A percentile compares a stretch with the other conserved stretches of the same genome.
These are phyloP conservation scores for Podocnemis expansa DNA, from an alignment of 2,113 vertebrate species.

Conservation along the genomic window DNA sequence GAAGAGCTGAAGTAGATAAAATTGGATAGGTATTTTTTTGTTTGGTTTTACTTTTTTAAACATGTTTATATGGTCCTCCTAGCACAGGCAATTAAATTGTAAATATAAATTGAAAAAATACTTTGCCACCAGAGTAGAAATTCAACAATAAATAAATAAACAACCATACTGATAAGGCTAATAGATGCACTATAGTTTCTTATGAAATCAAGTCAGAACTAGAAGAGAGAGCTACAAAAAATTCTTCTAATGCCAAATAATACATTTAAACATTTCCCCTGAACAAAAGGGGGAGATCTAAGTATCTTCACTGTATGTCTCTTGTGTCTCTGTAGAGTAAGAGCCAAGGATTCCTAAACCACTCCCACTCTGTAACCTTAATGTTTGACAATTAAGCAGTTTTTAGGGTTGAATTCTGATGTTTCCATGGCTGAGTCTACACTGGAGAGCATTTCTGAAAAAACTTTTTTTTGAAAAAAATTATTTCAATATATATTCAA, in stretches of 20 bases:
- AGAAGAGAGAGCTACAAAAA: not conserved
- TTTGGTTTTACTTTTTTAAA: not conserved
- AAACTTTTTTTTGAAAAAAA: no score
- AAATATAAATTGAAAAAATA: not conserved
- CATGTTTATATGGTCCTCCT: not conserved
- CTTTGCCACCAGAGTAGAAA: not conserved
- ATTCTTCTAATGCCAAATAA: not conserved
- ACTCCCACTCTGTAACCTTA: not conserved
- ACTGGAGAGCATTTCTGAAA: no score
- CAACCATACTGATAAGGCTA: not conserved
- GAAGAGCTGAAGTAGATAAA: not conserved
- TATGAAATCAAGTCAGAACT: not conserved
- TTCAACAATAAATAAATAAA: not conserved
- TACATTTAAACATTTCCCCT: not conserved
- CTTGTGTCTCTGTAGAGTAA: not conserved
- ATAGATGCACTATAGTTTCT: not conserved
- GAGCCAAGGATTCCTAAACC: not conserved
- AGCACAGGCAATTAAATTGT: not conserved
- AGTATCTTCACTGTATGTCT: not conserved
- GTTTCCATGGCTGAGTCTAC: no score
- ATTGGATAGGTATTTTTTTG: not conserved
- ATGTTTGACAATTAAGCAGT: not conserved
- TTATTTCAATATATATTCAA: no score
- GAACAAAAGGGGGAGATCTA: not conserved
- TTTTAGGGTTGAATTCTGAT: not conserved